A percentile compares a stretch with the other conserved stretches of the same genome.
Evolutionary conservation across 2,797 vertebrate genomes (phyloP).

Genomic region (Ibycter americanus): DNA sequence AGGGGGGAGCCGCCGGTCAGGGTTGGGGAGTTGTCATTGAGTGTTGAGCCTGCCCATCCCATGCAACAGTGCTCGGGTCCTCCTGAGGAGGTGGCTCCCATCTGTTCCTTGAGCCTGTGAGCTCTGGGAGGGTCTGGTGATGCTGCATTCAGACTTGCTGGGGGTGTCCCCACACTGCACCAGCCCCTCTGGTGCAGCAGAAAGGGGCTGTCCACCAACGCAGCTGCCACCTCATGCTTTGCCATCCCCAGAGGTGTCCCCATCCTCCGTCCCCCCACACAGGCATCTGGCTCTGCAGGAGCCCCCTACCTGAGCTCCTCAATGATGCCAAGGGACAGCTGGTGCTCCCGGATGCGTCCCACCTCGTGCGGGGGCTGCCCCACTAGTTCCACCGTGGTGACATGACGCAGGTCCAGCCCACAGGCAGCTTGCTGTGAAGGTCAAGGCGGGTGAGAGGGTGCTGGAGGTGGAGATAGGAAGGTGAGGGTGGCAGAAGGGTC

Average conservation of each 20-base stretch:
- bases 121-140: not conserved
- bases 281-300: not conserved
- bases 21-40: not conserved
- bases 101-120: not conserved
- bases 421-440: slow-evolving; percentile 84
- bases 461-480: not conserved
- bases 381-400: slow-evolving; percentile 89
- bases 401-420: slow-evolving; percentile 87
- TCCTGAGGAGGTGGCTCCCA: not conserved
- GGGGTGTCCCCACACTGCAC: not conserved
- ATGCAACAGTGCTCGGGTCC: accelerated
- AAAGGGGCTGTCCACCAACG: accelerated
- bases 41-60: not conserved
- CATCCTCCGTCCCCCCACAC: accelerated
- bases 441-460: not conserved
- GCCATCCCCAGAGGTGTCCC: not conserved
- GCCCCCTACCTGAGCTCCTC: slow-evolving; percentile 88
- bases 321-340: slow-evolving; percentile 82
- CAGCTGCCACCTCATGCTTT: not conserved
- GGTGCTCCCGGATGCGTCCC: slow-evolving; percentile 87
- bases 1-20: accelerated
- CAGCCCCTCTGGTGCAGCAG: not conserved
- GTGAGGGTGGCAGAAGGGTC: not conserved
- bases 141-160: too few relatives aligned
- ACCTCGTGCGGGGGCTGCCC: slow-evolving; percentile 85